Evolutionary conservation across 2,888 invertebrate genomes (phyloP).

Genomic region (Dermolepida albohirtum): DNA sequence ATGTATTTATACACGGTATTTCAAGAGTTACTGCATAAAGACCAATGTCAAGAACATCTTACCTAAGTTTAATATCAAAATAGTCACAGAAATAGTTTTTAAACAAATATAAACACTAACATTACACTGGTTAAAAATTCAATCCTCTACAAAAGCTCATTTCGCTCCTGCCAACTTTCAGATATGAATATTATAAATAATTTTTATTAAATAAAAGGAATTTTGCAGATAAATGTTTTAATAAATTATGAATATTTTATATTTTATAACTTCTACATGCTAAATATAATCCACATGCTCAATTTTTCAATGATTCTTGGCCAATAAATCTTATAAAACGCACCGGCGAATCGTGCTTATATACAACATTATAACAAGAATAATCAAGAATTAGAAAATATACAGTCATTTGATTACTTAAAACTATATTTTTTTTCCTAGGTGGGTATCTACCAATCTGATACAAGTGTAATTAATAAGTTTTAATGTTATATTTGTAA

Average conservation of each 20-base stretch:
- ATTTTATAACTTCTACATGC: too few relatives aligned
- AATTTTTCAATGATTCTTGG: too few relatives aligned
- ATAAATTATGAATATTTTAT: not conserved
- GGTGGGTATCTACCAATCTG: too few relatives aligned
- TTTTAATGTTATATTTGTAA: too few relatives aligned
- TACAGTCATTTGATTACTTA: too few relatives aligned
- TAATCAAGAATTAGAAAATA: too few relatives aligned
- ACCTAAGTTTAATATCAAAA: slow-evolving; percentile 11
- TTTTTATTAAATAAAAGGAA: not conserved
- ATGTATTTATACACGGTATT: not conserved
- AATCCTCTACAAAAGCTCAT: slow-evolving; percentile 17
- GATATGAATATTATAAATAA: slow-evolving; percentile 19
- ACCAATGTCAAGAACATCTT: slow-evolving; percentile 4
- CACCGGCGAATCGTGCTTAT: too few relatives aligned
- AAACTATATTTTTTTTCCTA: too few relatives aligned
- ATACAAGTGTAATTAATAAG: too few relatives aligned
- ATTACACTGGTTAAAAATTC: slow-evolving; percentile 9
- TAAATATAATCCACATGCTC: too few relatives aligned
- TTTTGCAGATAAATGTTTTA: not conserved
- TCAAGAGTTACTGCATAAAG: not conserved
- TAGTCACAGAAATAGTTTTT: not conserved
- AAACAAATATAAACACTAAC: slow-evolving; percentile 28
- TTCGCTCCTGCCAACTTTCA: slow-evolving; percentile 32
- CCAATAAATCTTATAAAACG: too few relatives aligned
- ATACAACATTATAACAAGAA: too few relatives aligned